Conservation (phyloP, 2,888 invertebrate genomes). For the Entomobrya multifasciata region DNA sequence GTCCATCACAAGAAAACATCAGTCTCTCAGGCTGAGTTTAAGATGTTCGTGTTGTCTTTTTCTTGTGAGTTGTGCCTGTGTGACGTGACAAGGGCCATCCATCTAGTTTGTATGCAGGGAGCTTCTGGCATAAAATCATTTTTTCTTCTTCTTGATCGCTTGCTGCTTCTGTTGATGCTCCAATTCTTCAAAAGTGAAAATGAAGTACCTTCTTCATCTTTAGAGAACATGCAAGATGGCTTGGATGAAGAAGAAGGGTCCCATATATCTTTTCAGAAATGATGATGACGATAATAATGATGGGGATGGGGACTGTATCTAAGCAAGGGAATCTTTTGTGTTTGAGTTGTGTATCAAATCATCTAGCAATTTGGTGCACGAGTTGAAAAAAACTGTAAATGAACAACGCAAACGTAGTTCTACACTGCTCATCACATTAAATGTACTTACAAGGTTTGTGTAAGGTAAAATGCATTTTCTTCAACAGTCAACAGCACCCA, state of each 20-base stretch:
- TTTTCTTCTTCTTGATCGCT: constrained; percentile 1
- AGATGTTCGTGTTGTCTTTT: constrained; percentile 42
- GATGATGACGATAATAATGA: constrained; percentile 16
- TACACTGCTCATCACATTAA: neutral
- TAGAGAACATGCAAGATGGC: too few species aligned
- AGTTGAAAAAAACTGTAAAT: constrained; percentile 54
- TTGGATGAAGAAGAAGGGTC: constrained; percentile 18
- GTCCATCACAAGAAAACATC: neutral
- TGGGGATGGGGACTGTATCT: too few species aligned
- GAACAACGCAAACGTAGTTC: constrained; percentile 14
- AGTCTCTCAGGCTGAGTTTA: too few species aligned
- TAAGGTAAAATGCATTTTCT: neutral
- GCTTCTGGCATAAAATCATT: constrained; percentile 10
- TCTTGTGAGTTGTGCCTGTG: constrained; percentile 1
- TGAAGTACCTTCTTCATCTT: constrained; percentile 34
- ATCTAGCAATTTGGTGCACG: constrained; percentile 1
- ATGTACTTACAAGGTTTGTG: neutral
- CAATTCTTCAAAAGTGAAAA: constrained; percentile 46
- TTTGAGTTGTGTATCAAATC: too few species aligned
- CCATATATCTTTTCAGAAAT: constrained; percentile 18
- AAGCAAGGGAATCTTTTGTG: too few species aligned
- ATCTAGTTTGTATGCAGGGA: neutral
- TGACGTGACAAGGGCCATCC: constrained; percentile 22
- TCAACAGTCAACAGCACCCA: constrained; percentile 23
- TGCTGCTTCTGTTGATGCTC: constrained; percentile 43